Evolutionary conservation across 2,888 invertebrate species (phyloP), one percentile per base, ranked within the genome.

Genomic region (Agrochola circellaris): DNA sequence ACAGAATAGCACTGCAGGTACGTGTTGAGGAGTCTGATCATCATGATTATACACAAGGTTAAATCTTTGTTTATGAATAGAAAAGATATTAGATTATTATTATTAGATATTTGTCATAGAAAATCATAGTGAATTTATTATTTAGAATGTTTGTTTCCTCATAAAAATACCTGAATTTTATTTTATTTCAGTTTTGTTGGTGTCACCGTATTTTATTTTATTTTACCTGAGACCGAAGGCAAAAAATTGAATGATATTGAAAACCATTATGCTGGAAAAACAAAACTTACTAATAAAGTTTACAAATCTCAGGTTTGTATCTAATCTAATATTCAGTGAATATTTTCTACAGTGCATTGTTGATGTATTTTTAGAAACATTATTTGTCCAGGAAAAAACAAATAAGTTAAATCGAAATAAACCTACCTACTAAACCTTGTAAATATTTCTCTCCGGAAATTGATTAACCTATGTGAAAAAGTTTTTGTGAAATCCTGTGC

Each of bases 141-240:
- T 15, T 45, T 45, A 45, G 15, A 45, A 45, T 45, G 0, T 15
- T 15, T 45, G 15, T n/a, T 45, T 42, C 17, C 9, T n/a, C 9
- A 58, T n/a, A 15, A 30, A n/a, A 45, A 61, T 38, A 72, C 15
- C 7, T 9, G 1, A 42, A 42, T 15, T 20, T 34, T 26, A 26
- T 42, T 68, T 51, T 34, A 2, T 94, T 93, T 70, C 93, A 97
- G 98, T 87, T 92, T 98, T 8, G 81, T 97, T 0, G 98, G 98
- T 0, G 96, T 97, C n/a, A 81, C 97, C 7, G 92, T 97, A 15
- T 95, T 98, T 54, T 98, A 97, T 91, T 97, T 97, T 80, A 94
- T 97, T 54, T 93, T 99, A 77, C 98, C 98, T 0, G 99, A 99
- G 96, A 99, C 99, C 0, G 98, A 98, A 92, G 98, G 98, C 0